Evolutionary conservation across 2,888 invertebrate species (phyloP), one percentile per base, ranked within the genome.

Genomic region (Myopa tessellatipennis): DNA sequence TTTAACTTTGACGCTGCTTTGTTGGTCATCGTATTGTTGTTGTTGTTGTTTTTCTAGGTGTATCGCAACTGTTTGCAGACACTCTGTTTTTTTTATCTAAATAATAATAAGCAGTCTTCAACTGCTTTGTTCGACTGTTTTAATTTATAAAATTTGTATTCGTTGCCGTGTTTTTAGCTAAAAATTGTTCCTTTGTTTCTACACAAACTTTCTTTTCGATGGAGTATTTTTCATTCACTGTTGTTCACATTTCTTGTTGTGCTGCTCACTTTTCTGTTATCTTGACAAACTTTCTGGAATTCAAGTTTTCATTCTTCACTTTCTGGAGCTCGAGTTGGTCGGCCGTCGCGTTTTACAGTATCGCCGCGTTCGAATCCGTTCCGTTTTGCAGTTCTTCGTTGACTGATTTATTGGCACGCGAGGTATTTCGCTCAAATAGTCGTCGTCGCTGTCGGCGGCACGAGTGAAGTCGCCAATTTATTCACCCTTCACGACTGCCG

Each of bases 391-490:
- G 81, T 80, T 80, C 80, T 78, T 76, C 65, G 80, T 79, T 80
- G 81, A 83, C 83, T 81, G 80, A 83, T 80, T 82, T 81, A 82
- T 82, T 82, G 78, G 78, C 80, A 80, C 78, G 77, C 77, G 75
- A 79, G 70, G 74, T 80, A 79, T 77, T 78, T 78, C 74, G 78
- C 81, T 82, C 77, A 80, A 82, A 82, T 81, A 80, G 60, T 26
- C 26, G 26, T 26, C 26, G 26, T 26, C 26, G 26, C 26, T 2
- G 26, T 71, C 74, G 71, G 38, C 70, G 69, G 26, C 61, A 52
- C 63, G 60, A 38, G 18, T 55, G 55, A 50, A 38, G 18, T 65
- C 61, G 73, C 77, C 60, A 61, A 69, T 14, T 12, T 38, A 52
- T 52, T 36, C 50, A 60, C 26, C 68, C 61, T n/a, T 45, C 69